phyloP scores from a whole-genome alignment of 2,113 vertebrate genomes.

The Prolemur simus region DNA sequence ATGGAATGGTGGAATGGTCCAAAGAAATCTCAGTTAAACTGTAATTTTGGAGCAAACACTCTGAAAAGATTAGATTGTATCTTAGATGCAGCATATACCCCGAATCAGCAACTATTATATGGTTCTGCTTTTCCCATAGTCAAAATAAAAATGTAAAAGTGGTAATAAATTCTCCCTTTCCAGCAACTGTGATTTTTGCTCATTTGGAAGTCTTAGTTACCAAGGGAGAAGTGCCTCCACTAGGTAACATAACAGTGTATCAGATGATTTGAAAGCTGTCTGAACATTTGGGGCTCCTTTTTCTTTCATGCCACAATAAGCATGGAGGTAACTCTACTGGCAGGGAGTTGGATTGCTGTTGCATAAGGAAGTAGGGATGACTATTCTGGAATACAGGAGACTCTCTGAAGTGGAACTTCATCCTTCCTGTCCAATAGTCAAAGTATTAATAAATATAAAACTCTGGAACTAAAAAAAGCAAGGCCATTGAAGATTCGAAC shows the following conservation, averaged over 20 bases:
- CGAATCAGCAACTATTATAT: not conserved
- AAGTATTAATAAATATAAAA: not conserved
- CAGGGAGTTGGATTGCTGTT: too few relatives aligned
- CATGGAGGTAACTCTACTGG: not conserved
- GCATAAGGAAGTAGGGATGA: not conserved
- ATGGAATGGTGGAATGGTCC: not conserved
- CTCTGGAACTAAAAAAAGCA: not conserved
- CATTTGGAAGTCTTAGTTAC: not conserved
- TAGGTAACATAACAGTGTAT: not conserved
- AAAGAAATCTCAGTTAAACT: not conserved
- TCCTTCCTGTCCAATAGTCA: not conserved
- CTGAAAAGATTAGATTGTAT: not conserved
- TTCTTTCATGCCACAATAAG: not conserved
- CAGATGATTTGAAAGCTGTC: not conserved
- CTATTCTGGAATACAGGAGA: not conserved
- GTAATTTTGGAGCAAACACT: not conserved
- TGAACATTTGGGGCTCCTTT: not conserved
- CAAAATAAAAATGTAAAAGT: not conserved
- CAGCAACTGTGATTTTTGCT: not conserved
- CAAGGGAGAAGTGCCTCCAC: not conserved
- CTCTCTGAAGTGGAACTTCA: not conserved
- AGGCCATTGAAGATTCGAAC: not conserved
- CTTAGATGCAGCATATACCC: not conserved
- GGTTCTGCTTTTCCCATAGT: not conserved
- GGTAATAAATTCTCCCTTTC: not conserved